These are phyloP conservation scores for Columba guinea DNA, from an alignment of 2,797 vertebrate species.

Conservation along the genomic window DNA sequence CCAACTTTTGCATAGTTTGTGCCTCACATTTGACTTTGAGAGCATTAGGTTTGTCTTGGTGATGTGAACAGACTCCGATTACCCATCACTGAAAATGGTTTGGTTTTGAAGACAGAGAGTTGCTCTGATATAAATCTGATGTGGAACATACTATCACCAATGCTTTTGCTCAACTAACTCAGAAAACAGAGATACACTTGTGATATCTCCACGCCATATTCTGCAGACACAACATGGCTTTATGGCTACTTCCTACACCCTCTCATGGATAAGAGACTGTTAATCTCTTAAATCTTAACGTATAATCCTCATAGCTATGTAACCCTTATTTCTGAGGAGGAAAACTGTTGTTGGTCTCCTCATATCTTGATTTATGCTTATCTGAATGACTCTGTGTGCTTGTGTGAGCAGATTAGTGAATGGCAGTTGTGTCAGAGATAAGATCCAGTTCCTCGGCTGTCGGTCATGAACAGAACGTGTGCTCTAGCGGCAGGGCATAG, in stretches of 20 bases:
- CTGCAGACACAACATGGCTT: not conserved
- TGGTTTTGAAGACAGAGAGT: not conserved
- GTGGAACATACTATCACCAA: not conserved
- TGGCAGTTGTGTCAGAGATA: not conserved
- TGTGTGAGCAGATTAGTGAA: not conserved
- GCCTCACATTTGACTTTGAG: not conserved
- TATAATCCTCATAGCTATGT: not conserved
- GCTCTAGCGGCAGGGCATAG: not conserved
- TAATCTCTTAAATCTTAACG: not conserved
- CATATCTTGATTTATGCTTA: not conserved
- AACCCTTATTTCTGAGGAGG: not conserved
- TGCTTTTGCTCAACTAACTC: not conserved
- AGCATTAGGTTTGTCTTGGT: not conserved
- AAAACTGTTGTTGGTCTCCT: not conserved
- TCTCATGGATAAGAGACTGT: not conserved
- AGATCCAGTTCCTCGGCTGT: not conserved
- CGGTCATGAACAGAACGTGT: not conserved
- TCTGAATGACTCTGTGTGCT: not conserved
- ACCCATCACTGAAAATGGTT: not conserved
- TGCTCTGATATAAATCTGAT: not conserved
- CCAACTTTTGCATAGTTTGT: not conserved
- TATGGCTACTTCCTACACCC: not conserved
- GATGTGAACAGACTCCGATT: not conserved
- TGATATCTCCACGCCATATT: not conserved
- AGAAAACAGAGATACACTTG: not conserved